phyloP scores from a whole-genome alignment of 2,797 vertebrate species.

The Loriculus beryllinus region DNA sequence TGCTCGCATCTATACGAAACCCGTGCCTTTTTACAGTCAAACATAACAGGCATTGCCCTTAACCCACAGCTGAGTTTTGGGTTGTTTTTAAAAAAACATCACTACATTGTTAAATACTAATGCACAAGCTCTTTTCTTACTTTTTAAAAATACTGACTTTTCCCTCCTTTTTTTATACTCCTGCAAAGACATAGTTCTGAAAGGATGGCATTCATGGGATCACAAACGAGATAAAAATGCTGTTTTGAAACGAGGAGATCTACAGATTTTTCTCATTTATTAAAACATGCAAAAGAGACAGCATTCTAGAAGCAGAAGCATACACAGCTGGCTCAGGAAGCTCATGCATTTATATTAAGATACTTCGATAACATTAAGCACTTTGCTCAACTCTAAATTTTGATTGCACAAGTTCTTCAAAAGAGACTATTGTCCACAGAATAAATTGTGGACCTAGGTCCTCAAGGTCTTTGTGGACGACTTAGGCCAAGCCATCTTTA shows the following conservation, averaged over 20 bases:
- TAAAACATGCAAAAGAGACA: neutral
- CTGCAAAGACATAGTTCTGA: neutral
- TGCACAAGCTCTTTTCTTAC: neutral
- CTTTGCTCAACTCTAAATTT: neutral
- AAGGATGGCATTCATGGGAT: neutral
- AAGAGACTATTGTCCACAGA: neutral
- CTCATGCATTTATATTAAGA: conserved; percentile 14
- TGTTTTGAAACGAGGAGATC: neutral
- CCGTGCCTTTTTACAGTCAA: neutral
- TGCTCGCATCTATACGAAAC: neutral
- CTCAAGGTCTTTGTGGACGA: conserved; percentile 3
- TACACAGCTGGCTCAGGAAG: neutral
- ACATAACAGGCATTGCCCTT: neutral
- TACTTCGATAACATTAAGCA: neutral
- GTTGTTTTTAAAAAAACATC: neutral
- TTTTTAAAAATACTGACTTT: neutral
- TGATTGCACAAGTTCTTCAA: neutral
- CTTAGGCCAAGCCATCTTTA: conserved; percentile 14
- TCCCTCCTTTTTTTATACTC: neutral
- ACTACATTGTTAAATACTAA: neutral
- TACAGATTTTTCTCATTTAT: neutral
- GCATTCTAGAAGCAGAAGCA: neutral
- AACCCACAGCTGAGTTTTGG: neutral
- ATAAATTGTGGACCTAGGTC: neutral
- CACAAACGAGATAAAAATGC: neutral